phyloP scores from a whole-genome alignment of 2,888 invertebrate genomes.

The Danaus chrysippus region DNA sequence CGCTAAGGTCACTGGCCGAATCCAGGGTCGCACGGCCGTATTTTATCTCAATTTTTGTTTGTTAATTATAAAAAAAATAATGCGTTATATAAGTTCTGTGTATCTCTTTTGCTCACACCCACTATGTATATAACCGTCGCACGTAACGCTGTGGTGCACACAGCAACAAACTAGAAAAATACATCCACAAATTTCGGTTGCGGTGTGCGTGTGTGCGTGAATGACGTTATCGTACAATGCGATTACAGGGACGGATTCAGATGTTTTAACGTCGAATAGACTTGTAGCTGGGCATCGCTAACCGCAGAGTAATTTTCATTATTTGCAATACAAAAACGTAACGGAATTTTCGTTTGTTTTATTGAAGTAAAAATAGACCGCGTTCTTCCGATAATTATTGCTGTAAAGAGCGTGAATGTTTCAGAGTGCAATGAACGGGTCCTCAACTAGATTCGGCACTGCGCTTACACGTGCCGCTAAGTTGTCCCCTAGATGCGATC shows the following conservation, averaged over 20 bases:
- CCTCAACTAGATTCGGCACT: slow-evolving; percentile 53
- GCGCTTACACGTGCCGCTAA: slow-evolving; percentile 73
- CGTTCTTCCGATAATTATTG: neutral
- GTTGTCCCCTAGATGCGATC: slow-evolving; percentile 72
- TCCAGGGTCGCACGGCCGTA: slow-evolving; percentile 73
- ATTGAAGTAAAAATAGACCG: neutral
- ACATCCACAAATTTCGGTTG: slow-evolving; percentile 74
- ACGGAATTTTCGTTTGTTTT: neutral
- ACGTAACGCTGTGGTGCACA: slow-evolving; percentile 60
- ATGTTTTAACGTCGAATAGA: slow-evolving; percentile 22
- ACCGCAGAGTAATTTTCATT: neutral
- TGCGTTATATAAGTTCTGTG: slow-evolving; percentile 71
- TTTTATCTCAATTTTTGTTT: slow-evolving; percentile 78
- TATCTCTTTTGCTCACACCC: slow-evolving; percentile 46
- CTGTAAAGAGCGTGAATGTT: slow-evolving; percentile 5
- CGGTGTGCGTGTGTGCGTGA: slow-evolving; percentile 65
- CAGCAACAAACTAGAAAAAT: slow-evolving; percentile 66
- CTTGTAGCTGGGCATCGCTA: slow-evolving; percentile 4
- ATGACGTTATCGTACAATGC: slow-evolving; percentile 77
- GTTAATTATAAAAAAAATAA: slow-evolving; percentile 78
- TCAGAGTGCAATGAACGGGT: slow-evolving; percentile 36
- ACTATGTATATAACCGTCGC: slow-evolving; percentile 44
- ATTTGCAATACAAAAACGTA: neutral
- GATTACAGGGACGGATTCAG: slow-evolving; percentile 70
- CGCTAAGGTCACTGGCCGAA: slow-evolving; percentile 70